Base-by-base conservation (phyloP, 2,113 vertebrate species). In the Bufo bufo region DNA sequence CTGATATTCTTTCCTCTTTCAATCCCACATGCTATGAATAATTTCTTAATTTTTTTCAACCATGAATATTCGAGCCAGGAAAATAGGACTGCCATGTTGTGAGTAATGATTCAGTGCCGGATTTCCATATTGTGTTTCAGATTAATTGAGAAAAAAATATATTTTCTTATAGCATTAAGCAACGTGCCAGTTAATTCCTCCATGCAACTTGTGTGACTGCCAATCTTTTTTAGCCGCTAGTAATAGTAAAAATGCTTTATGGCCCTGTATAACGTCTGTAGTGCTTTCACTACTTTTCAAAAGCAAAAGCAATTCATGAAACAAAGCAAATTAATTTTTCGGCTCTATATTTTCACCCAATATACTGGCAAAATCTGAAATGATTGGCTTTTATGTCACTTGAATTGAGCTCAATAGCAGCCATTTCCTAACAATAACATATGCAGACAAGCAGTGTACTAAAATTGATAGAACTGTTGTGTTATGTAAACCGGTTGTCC, bases 21-120 rank as follows among this genome's bases (percentile, higher is more conserved):
- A 14, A 77, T 84, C 82, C 82, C 87, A 83, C 59, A 78, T 65
- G 72, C 66, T 52, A 84, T 89, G 72, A 89, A 84, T 89, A 84
- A 84, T 89, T 88, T 84, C 71, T 84, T 89, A 78, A 89, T 89
- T 89, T 89, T 84, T 89, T 89, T 84, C 72, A 20, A 84, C 81
- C 72, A 69, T 84, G 87, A 89, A 84, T 84, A 84, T 78, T 54
- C 47, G 14, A 66, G 59, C 56, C 56, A 66, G 58, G 75, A 66
- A 77, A 75, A 83, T 61, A 88, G n/a, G 69, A 47, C 69, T 83
- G 81, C 77, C 56, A 77, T 56, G 61, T 88, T 78, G 56, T 89
- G 87, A 89, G 75, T 77, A 56, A 89, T 49, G 87, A 84, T 75
- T 74, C 65, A 33, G 13, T 52, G 87, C 61, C n/a, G 33, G 45